Evolutionary conservation across 2,888 invertebrate genomes (phyloP), one percentile per base, ranked within the genome.

Genomic region (Cacoxenus indagator): DNA sequence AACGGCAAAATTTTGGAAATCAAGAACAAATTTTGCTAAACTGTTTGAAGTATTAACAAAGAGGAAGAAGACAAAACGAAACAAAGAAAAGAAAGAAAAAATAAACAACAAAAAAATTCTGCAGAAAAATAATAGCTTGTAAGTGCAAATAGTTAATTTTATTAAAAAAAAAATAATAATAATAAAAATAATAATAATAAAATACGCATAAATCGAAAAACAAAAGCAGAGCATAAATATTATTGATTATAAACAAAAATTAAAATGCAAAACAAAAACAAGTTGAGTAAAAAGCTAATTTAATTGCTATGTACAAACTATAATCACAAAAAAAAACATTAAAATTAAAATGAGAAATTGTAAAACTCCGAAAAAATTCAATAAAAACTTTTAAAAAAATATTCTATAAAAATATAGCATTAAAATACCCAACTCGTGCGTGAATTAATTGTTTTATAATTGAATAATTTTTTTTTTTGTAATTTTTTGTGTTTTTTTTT

Each of bases 41-140:
- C n/a, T n/a, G n/a, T n/a, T n/a, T 37, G 37, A 37, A 4, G 37
- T 37, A 37, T 37, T 37, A 37, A 78, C 76, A 76, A 78, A 75
- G 76, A 76, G 78, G 78, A 79, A 67, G 65, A 64, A 37, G 64
- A 75, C 70, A 31, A 64, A 68, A 70, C 72, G 57, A 77, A 73
- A 76, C 76, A 71, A 77, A 78, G 73, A 72, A 69, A 69, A 69
- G 51, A 17, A 57, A 27, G 61, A 66, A 14, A 57, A 64, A 57
- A 62, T 64, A 69, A 70, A 68, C 68, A 2, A 17, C 48, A 14
- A 17, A 9, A 55, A 26, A 22, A 55, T 14, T 66, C 37, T n/a
- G 48, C 48, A 14, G 48, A 9, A 55, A 26, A 22, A 55, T 14
- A 2, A 55, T 26, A 55, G 27, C 11, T 19, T 27, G 8, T 48